Percentiles rank a stretch among this genome's conserved stretches.
Evolutionary conservation across 1,140 invertebrate species (phyloP).

Genomic region (Microplitis mediator): DNA sequence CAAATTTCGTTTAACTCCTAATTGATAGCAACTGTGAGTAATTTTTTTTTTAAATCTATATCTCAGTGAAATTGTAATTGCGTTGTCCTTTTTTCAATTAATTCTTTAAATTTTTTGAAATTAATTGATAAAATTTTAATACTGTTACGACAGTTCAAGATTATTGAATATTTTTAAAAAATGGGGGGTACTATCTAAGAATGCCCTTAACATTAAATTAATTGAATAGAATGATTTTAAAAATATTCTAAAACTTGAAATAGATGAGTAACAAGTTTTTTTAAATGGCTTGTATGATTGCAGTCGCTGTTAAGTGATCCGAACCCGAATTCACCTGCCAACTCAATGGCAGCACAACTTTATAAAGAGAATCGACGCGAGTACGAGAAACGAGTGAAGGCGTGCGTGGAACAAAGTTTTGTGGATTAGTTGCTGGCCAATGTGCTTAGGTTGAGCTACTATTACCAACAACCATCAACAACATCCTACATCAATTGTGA

Average conservation of each 20-base stretch:
- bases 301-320: slow-evolving; percentile 94
- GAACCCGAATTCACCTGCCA: slow-evolving; percentile 95
- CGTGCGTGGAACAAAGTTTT: slow-evolving; percentile 95
- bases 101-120: too few species aligned
- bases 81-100: too few species aligned
- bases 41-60: too few species aligned
- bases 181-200: too few species aligned
- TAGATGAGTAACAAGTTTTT: slow-evolving; percentile 34
- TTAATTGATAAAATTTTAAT: too few species aligned
- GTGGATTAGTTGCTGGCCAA: slow-evolving; percentile 77
- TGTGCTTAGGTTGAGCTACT: slow-evolving; percentile 42
- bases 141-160: too few species aligned
- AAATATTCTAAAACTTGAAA: background rate
- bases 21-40: too few species aligned
- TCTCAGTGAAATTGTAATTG: background rate
- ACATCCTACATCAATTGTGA: slow-evolving; percentile 47
- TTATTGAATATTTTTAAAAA: too few species aligned
- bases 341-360: slow-evolving; percentile 94
- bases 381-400: slow-evolving; percentile 96
- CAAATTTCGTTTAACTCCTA: too few species aligned
- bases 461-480: slow-evolving; percentile 43
- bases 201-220: background rate
- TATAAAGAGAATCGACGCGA: slow-evolving; percentile 94
- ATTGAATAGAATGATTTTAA: background rate
- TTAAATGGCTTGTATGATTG: slow-evolving; percentile 62